Evolutionary conservation across 2,113 vertebrate genomes (phyloP), one percentile per base, ranked within the genome.

Genomic region (Vulpes vulpes): DNA sequence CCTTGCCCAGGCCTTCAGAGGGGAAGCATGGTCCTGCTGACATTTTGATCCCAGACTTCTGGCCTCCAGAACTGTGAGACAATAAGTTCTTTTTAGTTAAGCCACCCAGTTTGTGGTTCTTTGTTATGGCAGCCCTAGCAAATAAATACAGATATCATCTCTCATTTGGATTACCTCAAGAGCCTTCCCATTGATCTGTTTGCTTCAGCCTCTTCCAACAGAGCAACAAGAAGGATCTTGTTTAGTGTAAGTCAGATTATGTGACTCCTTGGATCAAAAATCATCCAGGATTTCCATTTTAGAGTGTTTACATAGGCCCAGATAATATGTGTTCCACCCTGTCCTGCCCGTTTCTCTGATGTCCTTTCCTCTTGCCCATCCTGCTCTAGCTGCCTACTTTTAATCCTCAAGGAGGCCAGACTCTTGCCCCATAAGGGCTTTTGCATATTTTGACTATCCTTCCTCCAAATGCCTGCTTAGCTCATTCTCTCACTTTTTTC

Each of bases 271-370:
- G 74, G 49, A 49, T 73, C 27, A 91, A 76, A 93, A 83, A 35
- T 69, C 57, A 57, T 83, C 30, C 22, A 22, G 4, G 64, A 84
- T 95, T 93, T 94, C 87, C 71, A 2, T 95, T 62, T 96, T 71
- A 90, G 53, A 84, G 32, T 65, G 12, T 84, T 87, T 79, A 35
- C 23, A 51, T 59, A 81, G n/a, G 8, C 69, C 51, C 32, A 9
- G 27, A 35, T 78, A 82, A 51, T 23, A 30, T 9, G 17, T 64
- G 62, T 20, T 49, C 8, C 78, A 27, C 16, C 16, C 5, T 43
- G 43, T 43, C 23, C 51, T 16, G 15, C 9, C 32, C 7, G 3
- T 49, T 67, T 17, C 14, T 89, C 38, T 38, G 80, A 85, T 35
- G 20, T 65, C 49, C 12, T 76, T 12, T 55, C 5, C 16, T 38